Evolutionary conservation across 2,888 invertebrate species (phyloP).

Genomic region (Mythimna pallens): DNA sequence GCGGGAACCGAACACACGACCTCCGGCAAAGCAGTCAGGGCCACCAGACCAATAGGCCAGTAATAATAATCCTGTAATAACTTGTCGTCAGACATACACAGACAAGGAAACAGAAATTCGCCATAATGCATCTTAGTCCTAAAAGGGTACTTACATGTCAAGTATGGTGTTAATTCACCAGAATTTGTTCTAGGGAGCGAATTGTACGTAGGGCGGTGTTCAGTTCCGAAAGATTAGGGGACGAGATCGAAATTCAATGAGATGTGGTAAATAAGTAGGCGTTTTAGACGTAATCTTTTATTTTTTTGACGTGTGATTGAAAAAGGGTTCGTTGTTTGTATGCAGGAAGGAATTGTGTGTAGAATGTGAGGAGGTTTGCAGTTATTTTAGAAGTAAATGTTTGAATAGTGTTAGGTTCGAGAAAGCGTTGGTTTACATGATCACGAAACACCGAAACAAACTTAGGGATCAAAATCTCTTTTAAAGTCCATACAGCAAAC

Average conservation of each 20-base stretch:
- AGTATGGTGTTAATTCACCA: constrained; percentile 73
- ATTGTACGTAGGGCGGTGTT: constrained; percentile 43
- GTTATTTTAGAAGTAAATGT: neutral
- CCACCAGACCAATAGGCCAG: too few species aligned
- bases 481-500: too few species aligned
- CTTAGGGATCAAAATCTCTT: too few species aligned
- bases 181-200: constrained; percentile 63
- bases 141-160: constrained; percentile 65
- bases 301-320: constrained; percentile 52
- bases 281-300: constrained; percentile 52
- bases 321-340: constrained; percentile 44
- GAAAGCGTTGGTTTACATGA: neutral
- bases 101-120: neutral
- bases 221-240: constrained; percentile 47
- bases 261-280: constrained; percentile 49
- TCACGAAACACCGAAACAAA: too few species aligned
- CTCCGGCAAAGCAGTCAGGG: too few species aligned
- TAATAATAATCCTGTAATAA: neutral
- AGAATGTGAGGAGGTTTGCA: constrained; percentile 8
- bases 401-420: neutral
- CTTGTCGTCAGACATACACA: neutral
- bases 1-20: too few species aligned
- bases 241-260: constrained; percentile 51
- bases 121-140: constrained; percentile 1
- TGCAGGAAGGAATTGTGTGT: neutral